A percentile compares a stretch with the other conserved stretches of the same genome.
phyloP scores from a whole-genome alignment of 2,113 vertebrate species.

The Chrysemys picta region DNA sequence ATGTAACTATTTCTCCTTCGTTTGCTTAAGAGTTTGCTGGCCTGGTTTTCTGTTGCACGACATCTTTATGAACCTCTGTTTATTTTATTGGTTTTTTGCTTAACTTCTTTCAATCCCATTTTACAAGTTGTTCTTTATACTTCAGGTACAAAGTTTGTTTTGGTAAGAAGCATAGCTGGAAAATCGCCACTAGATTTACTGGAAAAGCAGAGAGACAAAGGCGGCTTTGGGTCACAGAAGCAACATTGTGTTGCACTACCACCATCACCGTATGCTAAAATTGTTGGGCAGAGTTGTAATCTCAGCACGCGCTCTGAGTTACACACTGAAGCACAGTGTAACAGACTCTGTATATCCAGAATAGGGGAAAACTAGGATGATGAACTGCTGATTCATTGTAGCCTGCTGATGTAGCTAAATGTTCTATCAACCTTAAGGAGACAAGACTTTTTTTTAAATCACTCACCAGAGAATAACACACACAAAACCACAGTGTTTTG shows the following conservation, averaged over 20 bases:
- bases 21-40: neutral
- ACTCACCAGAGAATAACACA: neutral
- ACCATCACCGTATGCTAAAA: neutral
- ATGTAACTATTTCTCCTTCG: neutral
- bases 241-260: fast-evolving
- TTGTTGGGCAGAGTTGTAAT: neutral
- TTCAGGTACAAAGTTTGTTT: neutral
- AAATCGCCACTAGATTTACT: neutral
- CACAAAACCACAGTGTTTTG: neutral
- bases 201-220: neutral
- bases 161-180: neutral
- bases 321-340: fast-evolving
- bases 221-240: neutral
- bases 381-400: neutral
- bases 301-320: neutral
- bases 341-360: fast-evolving
- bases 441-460: neutral
- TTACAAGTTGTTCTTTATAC: neutral
- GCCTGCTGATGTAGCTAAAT: neutral
- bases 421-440: neutral
- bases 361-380: neutral
- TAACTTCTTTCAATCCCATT: neutral
- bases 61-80: neutral
- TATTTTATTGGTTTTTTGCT: conserved; percentile 18
- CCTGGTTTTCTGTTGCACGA: neutral